Conservation (phyloP, 2,113 vertebrate species). For the Scytalopus superciliaris region DNA sequence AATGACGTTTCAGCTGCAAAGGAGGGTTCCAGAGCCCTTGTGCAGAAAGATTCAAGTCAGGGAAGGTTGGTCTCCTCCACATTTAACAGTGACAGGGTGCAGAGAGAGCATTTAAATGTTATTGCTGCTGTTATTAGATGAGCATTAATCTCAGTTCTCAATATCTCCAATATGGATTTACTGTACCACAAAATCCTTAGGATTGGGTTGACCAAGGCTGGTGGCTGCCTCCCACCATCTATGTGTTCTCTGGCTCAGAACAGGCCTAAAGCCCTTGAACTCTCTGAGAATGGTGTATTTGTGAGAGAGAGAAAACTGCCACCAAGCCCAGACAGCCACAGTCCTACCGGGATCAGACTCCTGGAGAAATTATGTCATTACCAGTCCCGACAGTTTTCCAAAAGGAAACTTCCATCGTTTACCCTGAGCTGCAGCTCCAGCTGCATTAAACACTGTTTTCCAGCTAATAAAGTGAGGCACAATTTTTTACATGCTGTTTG, state of each 20-base stretch:
- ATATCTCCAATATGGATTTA: background rate
- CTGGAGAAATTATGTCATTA: conserved; percentile 37
- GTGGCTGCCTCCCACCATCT: background rate
- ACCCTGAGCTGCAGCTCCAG: conserved; percentile 20
- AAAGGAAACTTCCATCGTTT: conserved; percentile 33
- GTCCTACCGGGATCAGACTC: background rate
- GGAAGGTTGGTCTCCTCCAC: background rate
- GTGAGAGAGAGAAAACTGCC: conserved; percentile 1
- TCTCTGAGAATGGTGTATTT: background rate
- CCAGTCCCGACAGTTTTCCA: conserved; percentile 1
- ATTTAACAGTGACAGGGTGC: background rate
- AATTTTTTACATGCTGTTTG: conserved; percentile 51
- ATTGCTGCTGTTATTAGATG: background rate
- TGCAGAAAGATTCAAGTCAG: background rate
- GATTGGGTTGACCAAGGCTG: background rate
- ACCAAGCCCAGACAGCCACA: background rate
- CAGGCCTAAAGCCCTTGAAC: background rate
- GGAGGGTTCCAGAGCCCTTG: background rate
- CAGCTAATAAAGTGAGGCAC: conserved; percentile 36
- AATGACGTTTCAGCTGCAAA: background rate
- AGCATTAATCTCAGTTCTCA: background rate
- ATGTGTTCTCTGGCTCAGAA: background rate
- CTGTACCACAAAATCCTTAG: background rate
- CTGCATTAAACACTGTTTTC: conserved; percentile 49
- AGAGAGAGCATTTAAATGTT: background rate